Evolutionary conservation across 2,797 vertebrate species (phyloP).

Genomic region (Neopelma chrysocephalum): DNA sequence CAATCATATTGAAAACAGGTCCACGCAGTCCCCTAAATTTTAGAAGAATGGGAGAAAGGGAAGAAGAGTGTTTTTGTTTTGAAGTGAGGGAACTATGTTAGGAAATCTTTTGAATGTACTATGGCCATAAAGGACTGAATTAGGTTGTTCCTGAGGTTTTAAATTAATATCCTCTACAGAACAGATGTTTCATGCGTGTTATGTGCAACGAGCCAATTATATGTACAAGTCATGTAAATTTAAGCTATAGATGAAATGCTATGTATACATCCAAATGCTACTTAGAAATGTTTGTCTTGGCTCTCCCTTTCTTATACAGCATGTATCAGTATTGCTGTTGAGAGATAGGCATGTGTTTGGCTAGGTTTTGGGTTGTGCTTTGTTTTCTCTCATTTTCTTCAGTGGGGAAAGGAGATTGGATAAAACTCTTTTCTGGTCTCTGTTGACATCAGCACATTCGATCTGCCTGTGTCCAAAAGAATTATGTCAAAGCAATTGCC

Average conservation of each 20-base stretch:
- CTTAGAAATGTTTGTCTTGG: background rate
- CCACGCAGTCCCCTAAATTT: background rate
- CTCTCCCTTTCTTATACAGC: background rate
- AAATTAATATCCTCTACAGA: background rate
- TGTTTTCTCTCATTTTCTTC: conserved; percentile 31
- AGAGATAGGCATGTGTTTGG: background rate
- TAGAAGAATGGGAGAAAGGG: background rate
- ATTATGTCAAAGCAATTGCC: conserved; percentile 49
- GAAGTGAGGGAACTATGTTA: background rate
- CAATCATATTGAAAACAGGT: background rate
- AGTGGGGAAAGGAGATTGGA: background rate
- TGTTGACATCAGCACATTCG: conserved; percentile 55
- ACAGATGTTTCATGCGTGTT: background rate
- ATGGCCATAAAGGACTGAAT: background rate
- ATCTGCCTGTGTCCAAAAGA: conserved; percentile 52
- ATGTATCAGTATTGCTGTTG: background rate
- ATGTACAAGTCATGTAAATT: background rate
- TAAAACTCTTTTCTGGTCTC: conserved; percentile 23
- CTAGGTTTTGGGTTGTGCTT: background rate
- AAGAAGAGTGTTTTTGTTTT: background rate
- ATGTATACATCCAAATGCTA: background rate
- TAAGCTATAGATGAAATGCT: background rate
- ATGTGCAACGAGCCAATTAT: background rate
- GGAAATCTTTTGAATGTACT: background rate
- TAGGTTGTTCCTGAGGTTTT: background rate